A percentile compares a stretch with the other conserved stretches of the same genome.
phyloP scores from a whole-genome alignment of 2,797 vertebrate genomes.

The Calcarius lapponicus region DNA sequence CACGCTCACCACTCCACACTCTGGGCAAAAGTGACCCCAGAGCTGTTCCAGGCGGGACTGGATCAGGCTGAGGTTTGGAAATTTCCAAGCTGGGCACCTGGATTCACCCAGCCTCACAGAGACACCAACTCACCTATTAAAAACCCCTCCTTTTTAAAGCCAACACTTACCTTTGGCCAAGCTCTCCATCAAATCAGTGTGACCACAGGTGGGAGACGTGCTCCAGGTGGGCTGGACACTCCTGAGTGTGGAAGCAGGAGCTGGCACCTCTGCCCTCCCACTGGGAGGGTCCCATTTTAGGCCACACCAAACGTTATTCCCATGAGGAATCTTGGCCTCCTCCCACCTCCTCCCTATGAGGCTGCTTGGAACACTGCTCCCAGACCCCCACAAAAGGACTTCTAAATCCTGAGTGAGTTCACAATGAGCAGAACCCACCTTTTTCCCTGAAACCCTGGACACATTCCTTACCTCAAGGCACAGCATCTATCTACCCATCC shows the following conservation, averaged over 20 bases:
- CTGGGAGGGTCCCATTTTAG: too few species aligned
- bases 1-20: neutral
- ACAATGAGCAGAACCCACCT: neutral
- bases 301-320: neutral
- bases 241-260: rapidly evolving
- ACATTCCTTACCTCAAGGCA: neutral
- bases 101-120: neutral
- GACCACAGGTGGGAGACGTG: neutral
- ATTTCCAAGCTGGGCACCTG: neutral
- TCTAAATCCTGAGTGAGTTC: neutral
- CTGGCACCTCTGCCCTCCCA: neutral
- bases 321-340: neutral
- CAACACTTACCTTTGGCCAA: neutral
- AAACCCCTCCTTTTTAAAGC: neutral
- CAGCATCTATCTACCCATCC: neutral
- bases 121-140: neutral
- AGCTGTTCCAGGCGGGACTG: rapidly evolving
- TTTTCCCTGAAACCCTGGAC: neutral
- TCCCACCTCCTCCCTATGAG: rapidly evolving
- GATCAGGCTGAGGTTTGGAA: neutral
- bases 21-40: neutral
- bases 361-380: neutral
- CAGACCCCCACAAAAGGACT: rapidly evolving
- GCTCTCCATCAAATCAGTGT: neutral
- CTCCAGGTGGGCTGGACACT: neutral